Evolutionary conservation across 2,113 vertebrate genomes (phyloP).

Genomic region (Psettodes erumei): DNA sequence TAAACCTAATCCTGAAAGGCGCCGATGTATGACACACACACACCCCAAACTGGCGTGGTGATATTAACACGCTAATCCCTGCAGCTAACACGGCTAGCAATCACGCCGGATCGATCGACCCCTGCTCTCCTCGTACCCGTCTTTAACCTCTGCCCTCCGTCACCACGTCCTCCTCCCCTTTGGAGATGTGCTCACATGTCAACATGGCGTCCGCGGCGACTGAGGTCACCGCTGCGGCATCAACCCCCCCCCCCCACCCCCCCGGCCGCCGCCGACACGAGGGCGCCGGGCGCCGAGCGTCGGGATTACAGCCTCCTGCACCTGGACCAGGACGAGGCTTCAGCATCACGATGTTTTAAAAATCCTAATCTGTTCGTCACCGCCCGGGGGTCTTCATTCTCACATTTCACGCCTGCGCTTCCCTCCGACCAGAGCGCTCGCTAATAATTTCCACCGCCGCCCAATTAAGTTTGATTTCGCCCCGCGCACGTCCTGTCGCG

Average conservation of each 20-base stretch:
- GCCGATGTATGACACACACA: too few relatives aligned
- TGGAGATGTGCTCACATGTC: not conserved
- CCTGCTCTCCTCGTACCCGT: not conserved
- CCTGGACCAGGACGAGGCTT: constrained; percentile 20
- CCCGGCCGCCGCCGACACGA: too few relatives aligned
- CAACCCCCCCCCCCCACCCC: too few relatives aligned
- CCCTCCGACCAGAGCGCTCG: not conserved
- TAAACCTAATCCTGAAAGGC: too few relatives aligned
- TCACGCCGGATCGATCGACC: not conserved
- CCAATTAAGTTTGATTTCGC: constrained; percentile 22
- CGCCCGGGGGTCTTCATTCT: too few relatives aligned
- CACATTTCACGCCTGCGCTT: too few relatives aligned
- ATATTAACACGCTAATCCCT: too few relatives aligned
- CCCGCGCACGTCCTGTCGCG: not conserved
- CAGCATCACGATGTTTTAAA: too few relatives aligned
- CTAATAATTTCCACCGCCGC: constrained; percentile 1
- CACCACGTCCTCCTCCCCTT: not conserved
- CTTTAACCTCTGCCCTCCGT: not conserved
- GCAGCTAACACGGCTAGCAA: too few relatives aligned
- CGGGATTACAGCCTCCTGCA: constrained; percentile 31
- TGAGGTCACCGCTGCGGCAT: not conserved
- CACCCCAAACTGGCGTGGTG: too few relatives aligned
- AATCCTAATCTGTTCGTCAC: too few relatives aligned
- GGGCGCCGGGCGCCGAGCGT: too few relatives aligned
- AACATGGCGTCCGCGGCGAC: not conserved